phyloP scores from a whole-genome alignment of 1,140 invertebrate species.

The Microplitis demolitor region DNA sequence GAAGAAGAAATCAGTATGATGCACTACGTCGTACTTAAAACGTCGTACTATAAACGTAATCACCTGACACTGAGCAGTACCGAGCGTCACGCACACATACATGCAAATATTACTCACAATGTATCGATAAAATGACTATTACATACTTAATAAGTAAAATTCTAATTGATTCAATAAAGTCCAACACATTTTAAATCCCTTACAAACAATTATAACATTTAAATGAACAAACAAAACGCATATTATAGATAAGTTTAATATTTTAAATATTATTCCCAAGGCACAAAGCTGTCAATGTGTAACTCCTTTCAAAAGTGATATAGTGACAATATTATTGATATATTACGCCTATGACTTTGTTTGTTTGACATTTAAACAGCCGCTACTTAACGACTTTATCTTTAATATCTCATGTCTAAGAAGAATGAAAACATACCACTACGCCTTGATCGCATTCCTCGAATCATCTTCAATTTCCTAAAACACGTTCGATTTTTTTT shows the following conservation, averaged over 20 bases:
- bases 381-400: background rate
- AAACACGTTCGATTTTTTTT: conserved; percentile 7
- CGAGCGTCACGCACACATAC: conserved; percentile 19
- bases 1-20: conserved; percentile 22
- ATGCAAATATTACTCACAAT: conserved; percentile 1
- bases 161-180: background rate
- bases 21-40: background rate
- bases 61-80: conserved; percentile 41
- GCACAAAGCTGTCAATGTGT: background rate
- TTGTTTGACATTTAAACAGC: conserved; percentile 1
- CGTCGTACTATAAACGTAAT: conserved; percentile 26
- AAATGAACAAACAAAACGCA: conserved; percentile 27
- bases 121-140: conserved; percentile 15
- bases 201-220: too few relatives aligned
- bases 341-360: background rate
- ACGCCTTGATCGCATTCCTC: conserved; percentile 13
- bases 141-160: conserved; percentile 22
- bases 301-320: background rate
- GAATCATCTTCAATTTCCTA: background rate
- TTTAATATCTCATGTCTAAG: background rate
- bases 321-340: background rate
- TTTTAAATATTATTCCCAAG: background rate
- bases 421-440: conserved; percentile 7
- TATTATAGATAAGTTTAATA: conserved; percentile 1
- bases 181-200: background rate